phyloP scores from a whole-genome alignment of 2,888 invertebrate species.

The Apeira syringaria region DNA sequence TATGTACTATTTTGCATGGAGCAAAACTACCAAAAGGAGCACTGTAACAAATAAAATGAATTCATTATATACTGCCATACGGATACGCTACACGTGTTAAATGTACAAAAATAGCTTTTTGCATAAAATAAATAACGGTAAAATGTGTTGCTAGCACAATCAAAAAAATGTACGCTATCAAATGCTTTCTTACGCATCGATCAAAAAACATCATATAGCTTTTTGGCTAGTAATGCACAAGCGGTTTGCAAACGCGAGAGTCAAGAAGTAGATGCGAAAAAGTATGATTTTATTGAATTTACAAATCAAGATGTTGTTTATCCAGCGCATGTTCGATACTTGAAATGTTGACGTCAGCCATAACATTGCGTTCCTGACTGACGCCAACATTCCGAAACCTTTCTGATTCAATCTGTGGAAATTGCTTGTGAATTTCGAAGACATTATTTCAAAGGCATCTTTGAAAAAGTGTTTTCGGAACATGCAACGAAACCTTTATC shows the following conservation, averaged over 20 bases:
- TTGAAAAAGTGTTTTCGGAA: constrained; percentile 5
- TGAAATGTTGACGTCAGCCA: no score
- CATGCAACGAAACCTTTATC: constrained; percentile 4
- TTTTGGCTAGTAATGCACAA: constrained; percentile 1
- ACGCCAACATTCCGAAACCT: not conserved
- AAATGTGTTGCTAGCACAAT: constrained; percentile 2
- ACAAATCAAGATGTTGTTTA: no score
- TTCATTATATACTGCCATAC: constrained; percentile 55
- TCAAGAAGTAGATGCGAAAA: not conserved
- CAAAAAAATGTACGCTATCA: not conserved
- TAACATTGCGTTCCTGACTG: no score
- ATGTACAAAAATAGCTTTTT: constrained; percentile 1
- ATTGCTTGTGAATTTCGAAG: constrained; percentile 11
- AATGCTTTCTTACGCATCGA: not conserved
- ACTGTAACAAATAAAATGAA: constrained; percentile 41
- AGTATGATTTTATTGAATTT: no score
- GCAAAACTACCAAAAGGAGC: constrained; percentile 72
- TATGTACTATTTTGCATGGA: constrained; percentile 93
- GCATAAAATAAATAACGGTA: constrained; percentile 10
- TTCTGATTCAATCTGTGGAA: not conserved
- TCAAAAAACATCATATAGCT: not conserved
- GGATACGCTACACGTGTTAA: constrained; percentile 38
- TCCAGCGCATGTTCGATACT: no score
- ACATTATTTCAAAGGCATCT: constrained; percentile 1
- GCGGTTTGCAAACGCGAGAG: constrained; percentile 14